Base-by-base conservation (phyloP, 1,140 invertebrate species). In the Drosophila miranda region DNA sequence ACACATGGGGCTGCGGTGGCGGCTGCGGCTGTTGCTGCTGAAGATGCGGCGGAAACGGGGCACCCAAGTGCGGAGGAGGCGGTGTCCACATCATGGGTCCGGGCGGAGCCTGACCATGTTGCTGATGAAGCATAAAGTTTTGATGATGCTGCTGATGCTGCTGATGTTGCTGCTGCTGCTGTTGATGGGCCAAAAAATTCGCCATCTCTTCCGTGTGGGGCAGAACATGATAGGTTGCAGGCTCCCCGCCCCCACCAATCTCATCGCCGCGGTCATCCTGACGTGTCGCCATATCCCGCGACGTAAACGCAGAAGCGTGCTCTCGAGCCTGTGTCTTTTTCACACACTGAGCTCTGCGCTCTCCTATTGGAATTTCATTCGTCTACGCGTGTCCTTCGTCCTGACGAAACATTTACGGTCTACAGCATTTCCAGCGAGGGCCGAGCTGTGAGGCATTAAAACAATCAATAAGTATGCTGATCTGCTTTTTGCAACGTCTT, bases 301-400 rank as follows among this genome's bases (percentile, higher is more conserved):
- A 38, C 28, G 58, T 64, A 63, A 41, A 66, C 56, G 46, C 62
- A 55, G 42, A 52, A 45, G 57, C 51, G 28, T 61, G 58, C 58
- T 34, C 57, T 48, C 43, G 69, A 50, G 62, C 52, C 58, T 64
- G 51, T 66, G 59, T 58, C 56, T 73, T 38, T 74, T 74, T 55
- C 56, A 51, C 53, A 62, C 71, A 59, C 69, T 69, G 38, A 34
- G 38, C 68, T 59, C 49, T 52, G 54, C 66, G 55, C 42, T 53
- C 28, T 61, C 51, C 82, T 81, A 84, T 86, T 63, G 50, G 82
- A 77, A 86, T 81, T 78, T 74, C 69, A 87, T 77, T 55, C 69
- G 62, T 51, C 41, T 56, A 34, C 16, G 54, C 55, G 56, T 49
- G 48, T 42, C 8, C 11, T 42, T 60, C 56, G 57, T n/a, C 43